A percentile compares a stretch with the other conserved stretches of the same genome.
These are phyloP conservation scores for Acomys russatus DNA, from an alignment of 2,797 vertebrate genomes.

Conservation along the genomic window DNA sequence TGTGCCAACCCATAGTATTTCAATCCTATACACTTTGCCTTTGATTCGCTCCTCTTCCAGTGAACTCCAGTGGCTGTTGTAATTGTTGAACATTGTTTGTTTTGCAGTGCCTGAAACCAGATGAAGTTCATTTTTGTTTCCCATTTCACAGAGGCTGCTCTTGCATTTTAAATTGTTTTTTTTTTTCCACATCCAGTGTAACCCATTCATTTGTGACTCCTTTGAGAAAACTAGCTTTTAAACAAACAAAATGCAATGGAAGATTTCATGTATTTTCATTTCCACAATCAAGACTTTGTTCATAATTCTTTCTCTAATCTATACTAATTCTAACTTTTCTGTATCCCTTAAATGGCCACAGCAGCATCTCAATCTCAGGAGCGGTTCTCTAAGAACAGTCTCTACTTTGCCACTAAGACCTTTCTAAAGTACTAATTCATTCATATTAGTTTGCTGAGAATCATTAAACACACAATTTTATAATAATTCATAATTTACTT, in stretches of 20 bases:
- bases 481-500: slow-evolving; percentile 6
- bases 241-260: neutral
- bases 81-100: neutral
- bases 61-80: neutral
- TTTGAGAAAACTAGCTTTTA: neutral
- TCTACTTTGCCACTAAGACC: neutral
- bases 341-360: neutral
- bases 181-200: neutral
- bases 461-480: neutral
- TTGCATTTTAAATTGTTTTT: neutral
- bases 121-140: neutral
- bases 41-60: neutral
- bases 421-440: neutral
- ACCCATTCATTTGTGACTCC: neutral
- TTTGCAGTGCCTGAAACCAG: neutral
- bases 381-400: neutral
- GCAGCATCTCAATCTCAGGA: neutral
- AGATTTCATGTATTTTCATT: slow-evolving; percentile 4
- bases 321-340: neutral
- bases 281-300: too few species aligned
- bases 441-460: neutral
- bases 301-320: neutral
- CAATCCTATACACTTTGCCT: neutral
- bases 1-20: neutral
- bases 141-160: neutral